Evolutionary conservation across 2,797 vertebrate genomes (phyloP).

Genomic region (Fringilla coelebs): DNA sequence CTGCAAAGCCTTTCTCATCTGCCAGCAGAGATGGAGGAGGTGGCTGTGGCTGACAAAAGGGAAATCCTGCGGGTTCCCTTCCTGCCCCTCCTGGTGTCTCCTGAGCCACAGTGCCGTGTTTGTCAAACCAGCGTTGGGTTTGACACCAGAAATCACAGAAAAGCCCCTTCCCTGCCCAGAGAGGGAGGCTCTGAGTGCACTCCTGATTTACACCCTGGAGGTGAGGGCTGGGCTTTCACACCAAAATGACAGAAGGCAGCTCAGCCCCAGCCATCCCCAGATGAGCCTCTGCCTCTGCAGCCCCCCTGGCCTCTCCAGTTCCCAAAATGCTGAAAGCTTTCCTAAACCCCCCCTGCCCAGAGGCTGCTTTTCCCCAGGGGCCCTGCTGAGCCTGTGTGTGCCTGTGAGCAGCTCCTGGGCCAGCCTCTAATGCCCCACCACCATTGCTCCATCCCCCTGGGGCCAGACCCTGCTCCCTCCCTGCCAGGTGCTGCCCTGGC

Average conservation of each 20-base stretch:
- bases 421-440: too few relatives aligned
- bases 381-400: background rate
- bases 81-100: background rate
- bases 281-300: background rate
- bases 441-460: background rate
- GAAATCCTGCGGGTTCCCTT: background rate
- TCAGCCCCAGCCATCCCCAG: background rate
- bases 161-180: background rate
- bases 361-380: background rate
- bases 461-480: background rate
- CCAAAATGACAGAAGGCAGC: background rate
- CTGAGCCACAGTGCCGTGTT: background rate
- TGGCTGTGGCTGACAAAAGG: background rate
- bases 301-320: background rate
- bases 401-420: background rate
- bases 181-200: accelerated
- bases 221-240: background rate
- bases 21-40: background rate
- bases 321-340: background rate
- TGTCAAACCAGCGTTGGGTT: accelerated
- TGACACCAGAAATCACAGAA: too few relatives aligned
- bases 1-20: background rate
- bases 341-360: background rate
- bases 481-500: background rate
- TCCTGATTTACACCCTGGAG: background rate